Evolutionary conservation across 2,113 vertebrate species (phyloP), one percentile per base, ranked within the genome.

Genomic region (Cavia porcellus): DNA sequence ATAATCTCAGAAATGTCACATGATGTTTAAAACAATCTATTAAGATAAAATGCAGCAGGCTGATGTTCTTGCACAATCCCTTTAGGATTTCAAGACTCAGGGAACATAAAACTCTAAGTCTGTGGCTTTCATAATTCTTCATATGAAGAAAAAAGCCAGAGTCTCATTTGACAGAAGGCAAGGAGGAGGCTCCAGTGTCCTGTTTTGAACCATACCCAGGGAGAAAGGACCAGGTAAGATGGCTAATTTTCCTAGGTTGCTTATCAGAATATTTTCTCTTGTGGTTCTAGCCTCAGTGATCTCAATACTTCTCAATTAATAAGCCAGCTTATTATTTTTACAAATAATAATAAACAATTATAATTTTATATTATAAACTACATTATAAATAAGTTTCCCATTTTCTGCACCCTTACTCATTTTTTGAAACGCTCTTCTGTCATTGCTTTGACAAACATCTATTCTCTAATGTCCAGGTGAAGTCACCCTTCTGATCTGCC

Each of bases 191-290:
- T 35, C 13, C 38, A 5, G 25, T 3, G 22, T 9, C 6, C 19
- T 19, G 11, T 4, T 7, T 14, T 9, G 19, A 0, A 22, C 10
- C 32, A 32, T 1, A 0, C 9, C 24, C 20, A 22, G 10, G 9
- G 4, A 9, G 47, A 84, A 45, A 7, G 22, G 10, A 86, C 0
- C 68, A 2, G 6, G 6, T 20, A 9, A 32, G 24, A 4, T 3
- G 61, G 10, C 6, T 1, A 42, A 57, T 30, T 50, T 84, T 70
- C 66, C 15, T 75, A 8, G 52, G n/a, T 66, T 75, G 55, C 55
- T 57, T 1, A 35, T 38, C 24, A 61, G 64, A 84, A 74, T 6
- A 3, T 50, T 42, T 38, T 35, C 3, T 85, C 57, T 52, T 89
- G 7, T 30, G 52, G 3, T 35, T 64, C 35, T 55, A 52, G 68